Percentiles rank a stretch among this genome's conserved stretches.
Evolutionary conservation across 2,797 vertebrate species (phyloP).

Genomic region (Pseudochaenichthys georgianus): DNA sequence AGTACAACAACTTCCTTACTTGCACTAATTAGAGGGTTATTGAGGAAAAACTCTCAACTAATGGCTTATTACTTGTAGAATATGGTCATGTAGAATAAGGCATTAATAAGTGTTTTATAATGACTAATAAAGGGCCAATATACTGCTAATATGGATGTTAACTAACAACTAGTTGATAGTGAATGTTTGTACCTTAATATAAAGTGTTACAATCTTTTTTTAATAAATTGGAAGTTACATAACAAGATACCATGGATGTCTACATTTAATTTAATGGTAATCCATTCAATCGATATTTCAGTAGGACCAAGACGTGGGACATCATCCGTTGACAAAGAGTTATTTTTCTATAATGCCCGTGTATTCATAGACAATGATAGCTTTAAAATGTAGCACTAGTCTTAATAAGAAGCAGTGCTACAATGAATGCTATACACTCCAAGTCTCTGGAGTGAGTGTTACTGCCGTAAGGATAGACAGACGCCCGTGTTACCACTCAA

Average conservation of each 20-base stretch:
- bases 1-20: too few species aligned
- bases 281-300: background rate
- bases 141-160: too few species aligned
- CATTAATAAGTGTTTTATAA: too few species aligned
- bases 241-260: background rate
- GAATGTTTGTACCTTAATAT: too few species aligned
- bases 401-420: conserved; percentile 26
- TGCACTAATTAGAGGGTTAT: too few species aligned
- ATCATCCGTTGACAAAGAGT: background rate
- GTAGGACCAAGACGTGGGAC: background rate
- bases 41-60: too few species aligned
- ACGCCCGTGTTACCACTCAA: conserved; percentile 39
- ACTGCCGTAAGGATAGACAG: conserved; percentile 48
- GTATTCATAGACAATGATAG: background rate
- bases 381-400: conserved; percentile 16
- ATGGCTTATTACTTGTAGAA: too few species aligned
- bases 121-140: too few species aligned
- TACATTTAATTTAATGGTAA: background rate
- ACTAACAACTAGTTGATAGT: too few species aligned
- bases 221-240: too few species aligned
- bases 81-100: too few species aligned
- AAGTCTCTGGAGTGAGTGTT: conserved; percentile 35
- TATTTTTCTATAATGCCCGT: background rate
- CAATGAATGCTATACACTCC: conserved; percentile 27
- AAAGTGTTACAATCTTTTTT: too few species aligned